phyloP scores from a whole-genome alignment of 2,888 invertebrate species.

The Conomelus anceps region DNA sequence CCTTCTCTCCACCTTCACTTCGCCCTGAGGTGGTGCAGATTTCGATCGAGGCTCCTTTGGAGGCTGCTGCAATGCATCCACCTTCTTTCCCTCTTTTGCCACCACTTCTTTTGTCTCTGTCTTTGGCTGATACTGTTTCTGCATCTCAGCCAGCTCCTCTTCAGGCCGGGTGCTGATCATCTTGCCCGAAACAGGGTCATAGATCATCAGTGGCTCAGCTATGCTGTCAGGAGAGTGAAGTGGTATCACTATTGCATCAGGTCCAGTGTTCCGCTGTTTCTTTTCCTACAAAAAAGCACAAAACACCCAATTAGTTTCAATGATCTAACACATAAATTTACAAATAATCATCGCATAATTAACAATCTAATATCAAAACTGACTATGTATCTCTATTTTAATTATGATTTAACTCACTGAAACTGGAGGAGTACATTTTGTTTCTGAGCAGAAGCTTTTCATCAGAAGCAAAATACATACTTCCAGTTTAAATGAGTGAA shows the following conservation, averaged over 20 bases:
- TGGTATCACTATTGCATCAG: slow-evolving; percentile 61
- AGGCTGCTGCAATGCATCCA: not conserved
- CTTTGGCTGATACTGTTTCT: not conserved
- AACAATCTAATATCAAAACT: too few species aligned
- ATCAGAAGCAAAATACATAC: too few species aligned
- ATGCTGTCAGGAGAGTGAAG: slow-evolving; percentile 50
- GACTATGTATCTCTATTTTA: too few species aligned
- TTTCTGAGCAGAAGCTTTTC: too few species aligned
- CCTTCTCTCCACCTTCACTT: too few species aligned
- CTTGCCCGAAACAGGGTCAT: not conserved
- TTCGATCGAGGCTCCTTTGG: not conserved
- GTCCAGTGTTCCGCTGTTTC: slow-evolving; percentile 24
- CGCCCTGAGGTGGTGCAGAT: too few species aligned
- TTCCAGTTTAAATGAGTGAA: too few species aligned
- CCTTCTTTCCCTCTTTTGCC: not conserved
- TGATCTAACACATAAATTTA: not conserved
- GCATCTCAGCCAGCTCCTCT: not conserved
- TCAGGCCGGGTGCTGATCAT: not conserved
- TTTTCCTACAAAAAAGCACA: slow-evolving; percentile 21
- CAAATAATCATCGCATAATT: not conserved
- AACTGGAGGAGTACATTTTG: too few species aligned
- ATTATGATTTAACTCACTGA: too few species aligned
- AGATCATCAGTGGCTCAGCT: slow-evolving; percentile 23
- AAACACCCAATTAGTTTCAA: not conserved
- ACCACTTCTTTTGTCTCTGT: not conserved